Evolutionary conservation across 2,888 invertebrate genomes (phyloP), one percentile per base, ranked within the genome.

Genomic region (Herminia tarsipennalis): DNA sequence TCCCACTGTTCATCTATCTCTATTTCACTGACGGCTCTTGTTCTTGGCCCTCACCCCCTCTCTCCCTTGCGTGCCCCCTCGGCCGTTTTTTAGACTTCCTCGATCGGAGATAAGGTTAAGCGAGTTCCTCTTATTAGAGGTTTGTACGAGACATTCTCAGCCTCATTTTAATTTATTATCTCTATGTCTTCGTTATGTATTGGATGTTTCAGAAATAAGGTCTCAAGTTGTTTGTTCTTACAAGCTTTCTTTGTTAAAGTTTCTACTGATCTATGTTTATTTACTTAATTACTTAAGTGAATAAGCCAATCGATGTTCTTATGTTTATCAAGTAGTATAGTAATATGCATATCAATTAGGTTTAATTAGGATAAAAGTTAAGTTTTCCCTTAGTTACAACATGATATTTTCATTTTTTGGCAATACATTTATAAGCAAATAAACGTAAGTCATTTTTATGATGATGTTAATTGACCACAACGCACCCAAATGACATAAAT

Each of bases 1-100:
- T 92, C 92, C 92, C 89, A 90, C 90, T 92, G 91, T 92, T 92
- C 92, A 92, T 92, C 91, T 92, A 90, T 92, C 92, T 92, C 91
- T 90, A 90, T 91, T 91, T 88, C 90, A 90, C 83, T 91, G 91
- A 91, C 91, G 88, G 85, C 89, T 84, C 89, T 89, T 90, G 91
- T 92, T 92, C 91, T 91, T 91, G 81, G 76, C 67, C 77, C 80
- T 68, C 76, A 70, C 68, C 66, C 73, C 69, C 54, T 69, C 33
- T 55, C 58, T 59, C 67, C 68, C 70, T 60, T 70, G 54, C 54
- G 40, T 27, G 40, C 6, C 78, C 79, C 77, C 80, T 79, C 78
- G 76, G 76, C 81, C 83, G 84, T 86, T 90, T 90, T 91, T 91
- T 88, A 88, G 88, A 86, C 85, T 88, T 88, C 88, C 89, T 86